Conservation (phyloP, 2,113 vertebrate species). For the Petrocephalus zakoni region DNA sequence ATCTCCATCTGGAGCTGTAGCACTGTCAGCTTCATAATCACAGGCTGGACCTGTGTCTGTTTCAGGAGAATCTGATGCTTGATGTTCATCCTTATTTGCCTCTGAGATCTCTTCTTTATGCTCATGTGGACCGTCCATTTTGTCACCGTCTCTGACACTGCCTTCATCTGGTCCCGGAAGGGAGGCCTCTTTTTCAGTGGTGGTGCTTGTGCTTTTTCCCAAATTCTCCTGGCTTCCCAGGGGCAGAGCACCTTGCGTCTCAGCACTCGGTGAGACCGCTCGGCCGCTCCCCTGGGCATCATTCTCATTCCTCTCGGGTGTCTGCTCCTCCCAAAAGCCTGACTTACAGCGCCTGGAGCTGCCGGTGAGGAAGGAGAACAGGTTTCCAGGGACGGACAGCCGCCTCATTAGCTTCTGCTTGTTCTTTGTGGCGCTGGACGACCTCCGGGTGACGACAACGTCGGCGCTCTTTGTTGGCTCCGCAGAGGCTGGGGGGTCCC, state of each 20-base stretch:
- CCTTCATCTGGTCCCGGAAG: not conserved
- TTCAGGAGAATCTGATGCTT: not conserved
- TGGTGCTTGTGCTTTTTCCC: not conserved
- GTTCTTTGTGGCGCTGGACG: slow-evolving; percentile 29
- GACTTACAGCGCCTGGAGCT: slow-evolving; percentile 35
- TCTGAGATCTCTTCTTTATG: not conserved
- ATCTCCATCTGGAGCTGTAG: not conserved
- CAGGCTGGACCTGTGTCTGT: not conserved
- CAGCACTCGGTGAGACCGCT: not conserved
- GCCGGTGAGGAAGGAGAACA: slow-evolving; percentile 32
- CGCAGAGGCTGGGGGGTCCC: not conserved
- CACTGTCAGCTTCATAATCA: not conserved
- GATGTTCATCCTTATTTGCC: not conserved
- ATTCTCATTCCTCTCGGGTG: not conserved
- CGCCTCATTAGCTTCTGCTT: slow-evolving; percentile 37
- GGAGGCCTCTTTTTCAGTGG: not conserved
- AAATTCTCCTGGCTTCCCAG: not conserved
- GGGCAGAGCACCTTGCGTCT: not conserved
- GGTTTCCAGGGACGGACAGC: slow-evolving; percentile 36
- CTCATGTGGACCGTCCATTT: not conserved
- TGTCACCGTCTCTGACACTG: not conserved
- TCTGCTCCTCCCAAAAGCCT: slow-evolving; percentile 35
- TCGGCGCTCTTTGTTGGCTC: not conserved
- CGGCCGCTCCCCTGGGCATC: not conserved
- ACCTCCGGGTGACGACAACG: slow-evolving; percentile 24